These are phyloP conservation scores for Hypsopygia costalis DNA, from an alignment of 2,888 invertebrate genomes.

Conservation along the genomic window DNA sequence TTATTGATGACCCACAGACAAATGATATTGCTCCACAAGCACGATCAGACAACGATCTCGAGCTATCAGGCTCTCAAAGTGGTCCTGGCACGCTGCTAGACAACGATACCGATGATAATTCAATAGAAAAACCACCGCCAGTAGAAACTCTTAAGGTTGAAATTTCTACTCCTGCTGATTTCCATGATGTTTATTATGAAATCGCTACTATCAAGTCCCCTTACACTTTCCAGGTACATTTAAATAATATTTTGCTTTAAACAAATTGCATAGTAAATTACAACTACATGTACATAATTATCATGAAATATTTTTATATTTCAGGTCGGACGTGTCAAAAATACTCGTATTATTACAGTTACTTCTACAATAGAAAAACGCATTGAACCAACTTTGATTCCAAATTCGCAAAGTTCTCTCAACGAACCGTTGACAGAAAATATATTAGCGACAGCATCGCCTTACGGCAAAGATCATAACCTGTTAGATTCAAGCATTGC, in stretches of 20 bases:
- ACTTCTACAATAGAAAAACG: slow-evolving; percentile 92
- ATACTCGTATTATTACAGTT: slow-evolving; percentile 92
- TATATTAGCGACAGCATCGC: slow-evolving; percentile 89
- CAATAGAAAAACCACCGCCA: slow-evolving; percentile 82
- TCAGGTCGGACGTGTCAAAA: slow-evolving; percentile 92
- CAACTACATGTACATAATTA: no score
- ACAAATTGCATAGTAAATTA: slow-evolving; percentile 7
- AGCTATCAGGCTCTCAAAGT: slow-evolving; percentile 85
- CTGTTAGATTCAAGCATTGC: slow-evolving; percentile 89
- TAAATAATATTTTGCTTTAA: slow-evolving; percentile 6
- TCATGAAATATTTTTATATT: not conserved
- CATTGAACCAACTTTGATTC: slow-evolving; percentile 81
- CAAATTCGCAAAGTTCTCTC: slow-evolving; percentile 79
- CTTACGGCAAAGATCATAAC: slow-evolving; percentile 85
- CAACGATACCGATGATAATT: slow-evolving; percentile 83
- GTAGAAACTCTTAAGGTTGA: slow-evolving; percentile 93
- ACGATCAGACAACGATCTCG: slow-evolving; percentile 83
- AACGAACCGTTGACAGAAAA: slow-evolving; percentile 93
- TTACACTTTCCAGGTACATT: slow-evolving; percentile 91
- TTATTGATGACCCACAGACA: slow-evolving; percentile 61
- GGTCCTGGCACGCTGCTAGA: slow-evolving; percentile 82
- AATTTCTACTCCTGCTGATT: slow-evolving; percentile 93
- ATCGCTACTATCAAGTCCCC: slow-evolving; percentile 95
- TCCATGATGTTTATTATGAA: slow-evolving; percentile 92
- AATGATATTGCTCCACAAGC: slow-evolving; percentile 80